Base-by-base conservation (phyloP, 1,140 invertebrate genomes). In the Ceratina australensis region DNA sequence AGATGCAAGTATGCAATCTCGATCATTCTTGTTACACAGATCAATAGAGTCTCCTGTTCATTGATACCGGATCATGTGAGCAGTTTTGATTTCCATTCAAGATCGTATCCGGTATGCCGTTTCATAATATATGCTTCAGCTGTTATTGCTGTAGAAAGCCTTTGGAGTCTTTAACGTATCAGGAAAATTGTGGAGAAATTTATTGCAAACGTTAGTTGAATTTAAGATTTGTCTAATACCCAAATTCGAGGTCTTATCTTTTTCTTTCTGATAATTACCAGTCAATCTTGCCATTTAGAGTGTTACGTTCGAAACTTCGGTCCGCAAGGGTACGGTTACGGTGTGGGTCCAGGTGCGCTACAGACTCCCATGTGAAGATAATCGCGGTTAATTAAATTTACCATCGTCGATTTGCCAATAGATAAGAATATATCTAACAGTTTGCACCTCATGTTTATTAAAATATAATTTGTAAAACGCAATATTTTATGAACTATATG, bases 141-240 rank as follows among this genome's bases (percentile, higher is more conserved):
- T 93, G 92, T 73, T 92, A 89, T 78, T 93, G 92, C 83, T 93
- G 92, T 74, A 89, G 92, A 64, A 93, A 93, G 83, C 91, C 91
- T 1, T 80, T 93, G 61, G 92, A 93, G 71, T 86, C 92, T 8
- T 85, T 91, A 67, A 93, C 90, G 20, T 91, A 93, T 64, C 92
- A 92, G 65, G 93, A 93, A 68, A 91, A 91, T 61, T 91, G 90
- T 54, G 92, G 92, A 15, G 92, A 93, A 81, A 93, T 93, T 83
- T 93, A 93, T 85, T 93, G 93, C 79, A 93, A 92, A 89, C 91
- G 93, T 93, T 88, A 91, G 90, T 91, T 67, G 47, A 47, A 33
- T 15, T 22, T 8, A 2, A 20, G 28, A 54, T 49, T 61, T 65
- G 16, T 22, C 33, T 42, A 8, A 42, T 10, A 0, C 33, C 33